These are phyloP conservation scores for Porites lutea DNA, from an alignment of 64 coral and sea anemone species.

Conservation along the genomic window DNA sequence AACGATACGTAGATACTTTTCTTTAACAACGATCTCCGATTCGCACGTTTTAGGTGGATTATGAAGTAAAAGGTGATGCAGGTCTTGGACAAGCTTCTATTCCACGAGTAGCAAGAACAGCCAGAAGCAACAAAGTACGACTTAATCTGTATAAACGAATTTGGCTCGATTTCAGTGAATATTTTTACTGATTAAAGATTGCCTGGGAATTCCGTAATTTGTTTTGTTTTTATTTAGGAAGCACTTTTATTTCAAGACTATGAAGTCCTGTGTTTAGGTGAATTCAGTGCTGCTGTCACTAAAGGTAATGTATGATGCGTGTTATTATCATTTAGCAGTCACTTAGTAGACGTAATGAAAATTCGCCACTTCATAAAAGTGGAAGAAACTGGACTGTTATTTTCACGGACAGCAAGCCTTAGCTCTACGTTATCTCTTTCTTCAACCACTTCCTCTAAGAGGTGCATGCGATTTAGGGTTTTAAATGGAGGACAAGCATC, in stretches of 20 bases:
- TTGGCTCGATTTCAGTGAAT: too few species aligned
- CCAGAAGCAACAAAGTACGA: conserved; percentile 52
- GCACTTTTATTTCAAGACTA: conserved; percentile 36
- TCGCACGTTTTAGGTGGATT: conserved; percentile 49
- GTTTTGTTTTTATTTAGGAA: not conserved
- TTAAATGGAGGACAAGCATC: too few species aligned
- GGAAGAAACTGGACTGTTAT: too few species aligned
- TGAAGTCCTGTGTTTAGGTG: conserved; percentile 30
- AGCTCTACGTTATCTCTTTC: too few species aligned
- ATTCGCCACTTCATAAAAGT: too few species aligned
- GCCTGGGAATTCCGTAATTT: not conserved
- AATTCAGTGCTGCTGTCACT: conserved; percentile 13
- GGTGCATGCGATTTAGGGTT: too few species aligned
- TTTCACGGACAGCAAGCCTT: too few species aligned
- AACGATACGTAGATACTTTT: too few species aligned
- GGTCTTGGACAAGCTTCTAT: conserved; percentile 72
- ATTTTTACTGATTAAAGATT: not conserved
- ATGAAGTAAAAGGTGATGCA: conserved; percentile 88
- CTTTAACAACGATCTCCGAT: not conserved
- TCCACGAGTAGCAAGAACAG: conserved; percentile 59
- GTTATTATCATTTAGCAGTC: not conserved
- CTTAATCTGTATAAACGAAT: not conserved
- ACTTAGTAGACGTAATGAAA: too few species aligned
- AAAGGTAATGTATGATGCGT: conserved; percentile 5
- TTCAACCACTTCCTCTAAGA: too few species aligned